These are phyloP conservation scores for Carollia perspicillata DNA, from an alignment of 2,113 vertebrate species.

Conservation along the genomic window DNA sequence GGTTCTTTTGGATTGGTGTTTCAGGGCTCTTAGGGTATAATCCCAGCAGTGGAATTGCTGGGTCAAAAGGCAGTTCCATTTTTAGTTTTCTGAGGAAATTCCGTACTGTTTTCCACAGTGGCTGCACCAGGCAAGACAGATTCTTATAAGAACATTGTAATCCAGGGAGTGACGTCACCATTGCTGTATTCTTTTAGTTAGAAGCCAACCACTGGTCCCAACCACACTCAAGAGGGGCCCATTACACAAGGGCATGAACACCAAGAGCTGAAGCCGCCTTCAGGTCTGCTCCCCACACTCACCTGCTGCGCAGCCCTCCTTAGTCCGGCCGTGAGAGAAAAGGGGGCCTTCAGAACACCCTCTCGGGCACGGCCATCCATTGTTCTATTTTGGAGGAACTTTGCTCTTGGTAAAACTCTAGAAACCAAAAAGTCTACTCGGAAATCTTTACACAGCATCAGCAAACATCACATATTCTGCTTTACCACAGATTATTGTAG, in stretches of 20 bases:
- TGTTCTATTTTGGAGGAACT: background rate
- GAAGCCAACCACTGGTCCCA: background rate
- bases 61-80: too few species aligned
- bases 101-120: too few species aligned
- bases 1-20: too few species aligned
- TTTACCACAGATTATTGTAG: background rate
- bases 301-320: fast-evolving
- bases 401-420: background rate
- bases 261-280: background rate
- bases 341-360: too few species aligned
- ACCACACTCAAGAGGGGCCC: background rate
- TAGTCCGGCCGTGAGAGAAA: background rate
- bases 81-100: too few species aligned
- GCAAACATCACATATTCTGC: background rate
- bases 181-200: background rate
- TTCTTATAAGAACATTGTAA: background rate
- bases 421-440: background rate
- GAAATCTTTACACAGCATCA: background rate
- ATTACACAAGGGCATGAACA: background rate
- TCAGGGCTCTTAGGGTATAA: too few species aligned
- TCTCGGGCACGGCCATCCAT: background rate
- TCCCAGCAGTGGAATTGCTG: too few species aligned
- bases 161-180: background rate
- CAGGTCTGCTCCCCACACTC: background rate
- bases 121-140: background rate